Conservation (phyloP, 2,888 invertebrate species). For the Drosophila kanekoi region DNA sequence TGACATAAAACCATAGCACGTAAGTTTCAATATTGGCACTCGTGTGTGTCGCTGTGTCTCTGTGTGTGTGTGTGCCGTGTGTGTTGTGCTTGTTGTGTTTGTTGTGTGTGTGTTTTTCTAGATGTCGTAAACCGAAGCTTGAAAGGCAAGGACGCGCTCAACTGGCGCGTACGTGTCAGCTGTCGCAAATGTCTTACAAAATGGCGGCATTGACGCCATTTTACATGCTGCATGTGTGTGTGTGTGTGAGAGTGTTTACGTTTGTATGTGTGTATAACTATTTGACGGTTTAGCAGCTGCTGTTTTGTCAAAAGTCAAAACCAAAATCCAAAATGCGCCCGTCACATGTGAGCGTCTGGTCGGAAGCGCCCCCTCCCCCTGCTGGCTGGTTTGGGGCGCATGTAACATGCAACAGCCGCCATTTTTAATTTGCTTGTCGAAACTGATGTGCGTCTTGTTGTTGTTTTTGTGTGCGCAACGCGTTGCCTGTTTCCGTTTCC, state of each 20-base stretch:
- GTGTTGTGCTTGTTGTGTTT: conserved; percentile 1
- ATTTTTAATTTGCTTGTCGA: conserved; percentile 74
- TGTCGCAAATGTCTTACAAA: conserved; percentile 68
- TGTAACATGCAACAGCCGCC: conserved; percentile 69
- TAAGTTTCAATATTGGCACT: conserved; percentile 66
- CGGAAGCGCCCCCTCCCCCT: too few species aligned
- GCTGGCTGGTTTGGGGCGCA: conserved; percentile 11
- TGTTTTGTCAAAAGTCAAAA: conserved; percentile 64
- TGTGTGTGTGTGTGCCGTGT: conserved; percentile 3
- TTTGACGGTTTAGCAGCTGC: conserved; percentile 64
- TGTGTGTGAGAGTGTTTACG: conserved; percentile 7
- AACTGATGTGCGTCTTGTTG: conserved; percentile 42
- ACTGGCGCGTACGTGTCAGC: conserved; percentile 66
- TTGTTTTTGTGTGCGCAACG: conserved; percentile 36
- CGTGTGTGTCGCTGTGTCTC: conserved; percentile 14
- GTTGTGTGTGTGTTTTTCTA: conserved; percentile 7
- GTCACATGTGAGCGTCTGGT: conserved; percentile 20
- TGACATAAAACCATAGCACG: conserved; percentile 64
- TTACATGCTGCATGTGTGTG: conserved; percentile 12
- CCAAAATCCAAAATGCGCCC: conserved; percentile 50
- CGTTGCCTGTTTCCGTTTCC: conserved; percentile 69
- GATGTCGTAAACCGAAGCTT: conserved; percentile 47
- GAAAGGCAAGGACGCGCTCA: conserved; percentile 39
- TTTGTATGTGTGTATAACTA: conserved; percentile 31
- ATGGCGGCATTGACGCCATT: conserved; percentile 55